Evolutionary conservation across 2,113 vertebrate genomes (phyloP), one percentile per base, ranked within the genome.

Genomic region (Xiphophorus maculatus): DNA sequence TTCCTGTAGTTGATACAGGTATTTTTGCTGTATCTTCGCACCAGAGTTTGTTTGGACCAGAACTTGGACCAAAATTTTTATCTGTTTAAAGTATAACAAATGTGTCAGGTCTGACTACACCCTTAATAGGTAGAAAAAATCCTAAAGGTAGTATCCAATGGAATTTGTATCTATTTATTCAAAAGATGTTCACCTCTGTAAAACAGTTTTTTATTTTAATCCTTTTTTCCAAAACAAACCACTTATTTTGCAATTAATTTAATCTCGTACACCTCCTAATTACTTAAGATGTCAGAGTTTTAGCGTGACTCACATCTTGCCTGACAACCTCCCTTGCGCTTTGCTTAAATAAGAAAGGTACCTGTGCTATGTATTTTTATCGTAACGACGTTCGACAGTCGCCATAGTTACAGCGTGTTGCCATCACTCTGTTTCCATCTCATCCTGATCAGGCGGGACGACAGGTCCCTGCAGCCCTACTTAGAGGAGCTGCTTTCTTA

Each of bases 401-500:
- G 2, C 63, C 51, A 80, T 71, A 51, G 77, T 72, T 40, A 71
- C 74, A 79, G 48, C 25, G 15, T 61, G 66, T 67, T 69, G 67
- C 63, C 71, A 85, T 84, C 74, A 85, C 66, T 54, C 13, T 74
- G 73, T 63, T 81, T 86, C 74, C 80, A 91, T 89, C 63, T 81
- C 88, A 87, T 89, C 87, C 89, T 93, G 78, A 80, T 92, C 89
- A 87, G 79, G 85, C 71, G n/a, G 61, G 66, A 67, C 1, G 62
- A 74, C 77, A 51, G 83, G 27, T 77, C 69, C 63, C 66, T 73
- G 62, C 63, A 65, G 73, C 58, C 42, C 74, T 79, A 66, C 75
- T 80, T 80, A 80, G 74, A 40, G 3, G 76, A 83, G 68, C 70
- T 69, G 37, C 60, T 92, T 90, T 92, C 81, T 84, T 79, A 61